phyloP scores from a whole-genome alignment of 1,140 invertebrate genomes.

The Ridgeia piscesae region DNA sequence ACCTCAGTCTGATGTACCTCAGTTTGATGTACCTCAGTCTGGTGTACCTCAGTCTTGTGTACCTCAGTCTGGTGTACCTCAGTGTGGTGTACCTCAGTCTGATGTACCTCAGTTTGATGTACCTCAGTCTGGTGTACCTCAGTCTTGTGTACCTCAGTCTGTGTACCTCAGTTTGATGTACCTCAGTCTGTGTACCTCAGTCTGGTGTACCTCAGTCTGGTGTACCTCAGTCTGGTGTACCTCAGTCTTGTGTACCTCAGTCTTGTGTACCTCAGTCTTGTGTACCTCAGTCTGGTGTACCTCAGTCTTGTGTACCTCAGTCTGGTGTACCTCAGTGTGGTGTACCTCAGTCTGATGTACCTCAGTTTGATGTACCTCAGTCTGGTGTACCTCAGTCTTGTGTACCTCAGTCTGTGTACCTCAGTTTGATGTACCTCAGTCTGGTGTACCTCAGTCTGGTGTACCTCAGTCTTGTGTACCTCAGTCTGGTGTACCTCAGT shows the following conservation, averaged over 20 bases:
- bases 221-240: too few species aligned
- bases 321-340: background rate
- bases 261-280: too few species aligned
- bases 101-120: too few species aligned
- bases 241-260: background rate
- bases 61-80: background rate
- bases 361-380: too few species aligned
- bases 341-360: background rate
- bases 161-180: background rate
- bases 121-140: background rate
- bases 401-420: background rate
- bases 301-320: background rate
- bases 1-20: background rate
- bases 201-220: background rate
- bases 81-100: background rate
- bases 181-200: background rate
- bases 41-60: background rate
- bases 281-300: background rate
- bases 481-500: too few species aligned
- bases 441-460: background rate
- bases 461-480: background rate
- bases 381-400: background rate
- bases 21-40: too few species aligned
- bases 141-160: background rate
- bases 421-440: too few species aligned